Evolutionary conservation across 2,113 vertebrate species (phyloP), one percentile per base, ranked within the genome.

Genomic region (Zosterops pallidus): DNA sequence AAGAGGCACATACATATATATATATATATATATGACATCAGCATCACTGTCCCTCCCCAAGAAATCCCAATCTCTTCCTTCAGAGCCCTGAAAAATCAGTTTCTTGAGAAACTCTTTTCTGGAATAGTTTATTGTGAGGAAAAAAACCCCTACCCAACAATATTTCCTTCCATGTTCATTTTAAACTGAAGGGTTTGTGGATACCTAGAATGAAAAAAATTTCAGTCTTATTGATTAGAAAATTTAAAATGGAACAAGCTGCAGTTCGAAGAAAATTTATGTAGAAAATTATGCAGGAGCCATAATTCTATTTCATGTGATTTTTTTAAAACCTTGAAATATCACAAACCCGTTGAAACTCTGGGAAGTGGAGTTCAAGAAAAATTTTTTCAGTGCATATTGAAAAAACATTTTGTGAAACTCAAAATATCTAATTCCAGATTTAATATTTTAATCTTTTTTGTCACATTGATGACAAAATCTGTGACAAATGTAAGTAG

Each of bases 101-200:
- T 39, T 74, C 67, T 59, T 62, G 33, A 74, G 33, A 75, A 74
- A 63, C 15, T 50, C 2, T 50, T 63, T 75, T 74, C 31, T 86
- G 25, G 22, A 64, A 35, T 22, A 76, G 24, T 53, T 87, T 64
- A 25, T 23, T 50, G 4, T 25, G 6, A 6, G 12, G 9, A 1
- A 20, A 31, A 20, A 31, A 26, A 7, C 0, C 2, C 8, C 11
- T 17, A 37, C 0, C 2, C 6, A 26, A 50, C 0, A 62, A 31
- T 42, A 60, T 82, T 86, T 92, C 37, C 11, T 83, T 75, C 44
- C 68, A 3, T 44, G 69, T 24, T 91, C 1, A 53, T 79, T 64
- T 82, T 63, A 69, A 89, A 91, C 26, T 22, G n/a, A 53, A 71
- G 31, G 8, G 46, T 83, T 87, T 83, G 9, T 25, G 41, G 42